Conservation (phyloP, 2,888 invertebrate species). For the Branchinecta sandiegonensis region DNA sequence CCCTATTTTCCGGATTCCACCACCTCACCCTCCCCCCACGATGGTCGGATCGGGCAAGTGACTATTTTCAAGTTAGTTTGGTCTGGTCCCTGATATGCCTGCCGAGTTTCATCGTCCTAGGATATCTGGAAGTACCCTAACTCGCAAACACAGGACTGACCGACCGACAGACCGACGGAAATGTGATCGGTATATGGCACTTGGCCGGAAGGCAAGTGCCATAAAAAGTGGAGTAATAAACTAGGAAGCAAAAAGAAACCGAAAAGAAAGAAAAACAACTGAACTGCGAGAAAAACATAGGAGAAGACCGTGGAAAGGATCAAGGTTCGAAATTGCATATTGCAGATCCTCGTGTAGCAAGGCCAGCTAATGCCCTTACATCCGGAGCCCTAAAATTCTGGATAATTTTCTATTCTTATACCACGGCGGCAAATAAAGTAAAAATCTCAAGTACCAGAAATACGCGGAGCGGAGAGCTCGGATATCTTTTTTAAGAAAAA, state of each 20-base stretch:
- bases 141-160: no score
- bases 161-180: no score
- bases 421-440: neutral
- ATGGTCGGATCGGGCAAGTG: no score
- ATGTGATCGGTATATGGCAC: no score
- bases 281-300: neutral
- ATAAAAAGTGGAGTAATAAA: conserved; percentile 7
- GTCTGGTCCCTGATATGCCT: no score
- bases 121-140: no score
- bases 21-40: no score
- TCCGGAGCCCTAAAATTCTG: neutral
- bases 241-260: neutral
- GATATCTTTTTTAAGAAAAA: neutral
- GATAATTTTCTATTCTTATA: neutral
- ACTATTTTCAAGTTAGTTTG: no score
- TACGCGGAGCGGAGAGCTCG: neutral
- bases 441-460: neutral
- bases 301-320: neutral
- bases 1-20: no score
- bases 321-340: neutral
- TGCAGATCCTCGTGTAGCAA: neutral
- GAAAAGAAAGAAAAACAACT: neutral
- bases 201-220: no score
- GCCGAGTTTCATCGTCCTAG: no score
- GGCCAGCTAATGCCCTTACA: neutral